Conservation (phyloP, 2,113 vertebrate species). For the Chaenogobius annularis region DNA sequence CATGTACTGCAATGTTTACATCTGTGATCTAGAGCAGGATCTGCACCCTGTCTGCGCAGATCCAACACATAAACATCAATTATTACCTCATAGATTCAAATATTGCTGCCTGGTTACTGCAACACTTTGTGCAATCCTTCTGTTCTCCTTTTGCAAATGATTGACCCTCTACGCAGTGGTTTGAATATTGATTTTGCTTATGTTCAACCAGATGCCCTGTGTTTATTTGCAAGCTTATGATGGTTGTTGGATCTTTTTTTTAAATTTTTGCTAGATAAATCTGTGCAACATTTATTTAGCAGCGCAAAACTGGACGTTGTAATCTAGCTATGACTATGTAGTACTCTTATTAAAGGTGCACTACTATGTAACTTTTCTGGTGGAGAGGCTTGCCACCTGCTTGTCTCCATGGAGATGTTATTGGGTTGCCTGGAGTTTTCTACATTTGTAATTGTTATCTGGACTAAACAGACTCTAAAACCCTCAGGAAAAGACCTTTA, state of each 20-base stretch:
- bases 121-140: background rate
- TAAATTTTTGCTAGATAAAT: no score
- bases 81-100: background rate
- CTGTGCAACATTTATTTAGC: no score
- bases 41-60: background rate
- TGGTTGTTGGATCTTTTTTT: no score
- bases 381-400: no score
- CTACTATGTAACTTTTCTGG: background rate
- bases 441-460: no score
- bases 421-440: no score
- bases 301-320: background rate
- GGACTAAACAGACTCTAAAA: no score
- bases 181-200: background rate
- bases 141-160: background rate
- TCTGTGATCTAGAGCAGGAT: background rate
- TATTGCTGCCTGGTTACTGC: background rate
- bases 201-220: no score
- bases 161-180: background rate
- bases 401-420: background rate
- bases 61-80: background rate
- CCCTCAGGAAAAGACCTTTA: no score
- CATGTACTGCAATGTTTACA: background rate
- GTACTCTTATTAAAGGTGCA: background rate
- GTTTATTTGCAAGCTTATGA: no score
- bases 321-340: background rate